Percentiles rank a stretch among this genome's conserved stretches.
phyloP scores from a whole-genome alignment of 23 tunicate genomes.

The Ciona savignyi region DNA sequence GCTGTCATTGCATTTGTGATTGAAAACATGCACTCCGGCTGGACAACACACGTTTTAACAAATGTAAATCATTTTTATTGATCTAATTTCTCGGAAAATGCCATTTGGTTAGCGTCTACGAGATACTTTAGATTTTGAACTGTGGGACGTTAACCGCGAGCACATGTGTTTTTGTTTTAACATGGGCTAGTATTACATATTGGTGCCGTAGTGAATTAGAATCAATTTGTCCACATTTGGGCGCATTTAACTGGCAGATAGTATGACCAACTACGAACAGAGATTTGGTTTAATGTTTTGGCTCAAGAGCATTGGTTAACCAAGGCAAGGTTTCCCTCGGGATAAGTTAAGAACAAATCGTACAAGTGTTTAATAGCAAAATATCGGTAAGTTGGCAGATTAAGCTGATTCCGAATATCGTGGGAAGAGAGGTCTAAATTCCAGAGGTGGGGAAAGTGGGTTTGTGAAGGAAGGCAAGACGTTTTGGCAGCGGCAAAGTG shows the following conservation, averaged over 20 bases:
- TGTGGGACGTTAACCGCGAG: no score
- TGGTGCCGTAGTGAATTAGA: not conserved
- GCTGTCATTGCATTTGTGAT: not conserved
- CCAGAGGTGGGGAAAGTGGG: constrained; percentile 1
- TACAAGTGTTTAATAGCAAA: not conserved
- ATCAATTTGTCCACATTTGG: not conserved
- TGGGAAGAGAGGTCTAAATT: not conserved
- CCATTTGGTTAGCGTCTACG: no score
- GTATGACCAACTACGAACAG: not conserved
- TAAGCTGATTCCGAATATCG: not conserved
- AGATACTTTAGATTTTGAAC: no score
- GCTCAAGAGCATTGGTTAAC: not conserved
- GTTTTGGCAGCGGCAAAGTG: not conserved
- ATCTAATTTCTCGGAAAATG: no score
- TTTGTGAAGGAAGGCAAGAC: not conserved
- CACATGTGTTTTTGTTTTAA: not conserved
- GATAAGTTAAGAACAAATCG: not conserved
- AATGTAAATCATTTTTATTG: no score
- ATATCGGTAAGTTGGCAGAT: not conserved
- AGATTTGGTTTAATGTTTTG: not conserved
- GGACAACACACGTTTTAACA: no score
- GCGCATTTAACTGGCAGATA: not conserved
- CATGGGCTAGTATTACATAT: not conserved
- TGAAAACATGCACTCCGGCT: not conserved
- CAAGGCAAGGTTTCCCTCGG: not conserved